Evolutionary conservation across 2,113 vertebrate species (phyloP), one percentile per base, ranked within the genome.

Genomic region (Mastomys coucha): DNA sequence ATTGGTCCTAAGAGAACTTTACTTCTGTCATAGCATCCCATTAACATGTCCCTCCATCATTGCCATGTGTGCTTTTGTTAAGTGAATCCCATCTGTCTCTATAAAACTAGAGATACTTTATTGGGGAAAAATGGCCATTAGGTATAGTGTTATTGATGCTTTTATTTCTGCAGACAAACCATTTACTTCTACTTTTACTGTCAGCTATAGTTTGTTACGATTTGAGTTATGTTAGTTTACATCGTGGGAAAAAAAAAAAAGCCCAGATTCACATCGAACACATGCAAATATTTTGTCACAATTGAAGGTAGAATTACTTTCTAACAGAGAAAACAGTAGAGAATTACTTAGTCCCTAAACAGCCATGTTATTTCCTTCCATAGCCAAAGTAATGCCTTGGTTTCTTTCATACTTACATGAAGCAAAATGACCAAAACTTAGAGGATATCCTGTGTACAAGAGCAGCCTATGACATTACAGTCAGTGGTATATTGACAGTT

Each of bases 221-320:
- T 89, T 84, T 84, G 69, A 96, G 28, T 73, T 91, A 60, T 19
- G 28, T 63, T 84, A 56, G 91, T 93, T 85, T 84, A 65, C 8
- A 3, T 75, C 31, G 33, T 1, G 42, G 49, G 73, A 49, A 16
- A 88, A 86, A 84, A 36, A 84, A 5, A 69, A n/a, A n/a, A n/a
- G n/a, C n/a, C 56, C 12, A 75, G 73, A 26, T 49, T 60, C 58
- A 65, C 31, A 76, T 45, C 89, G 72, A 88, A 84, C 80, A 93
- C 73, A 58, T 85, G 56, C 33, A 90, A 82, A 60, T 94, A 36
- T 65, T 87, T 80, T 88, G 56, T 93, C 88, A 89, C 22, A 67
- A 58, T 76, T 70, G 65, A 86, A 75, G 42, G 33, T 87, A 65
- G 72, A 31, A 53, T 24, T 85, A 31, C 20, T 89, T 73, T 89